phyloP scores from a whole-genome alignment of 2,888 invertebrate species.

The Anthophora plumipes region DNA sequence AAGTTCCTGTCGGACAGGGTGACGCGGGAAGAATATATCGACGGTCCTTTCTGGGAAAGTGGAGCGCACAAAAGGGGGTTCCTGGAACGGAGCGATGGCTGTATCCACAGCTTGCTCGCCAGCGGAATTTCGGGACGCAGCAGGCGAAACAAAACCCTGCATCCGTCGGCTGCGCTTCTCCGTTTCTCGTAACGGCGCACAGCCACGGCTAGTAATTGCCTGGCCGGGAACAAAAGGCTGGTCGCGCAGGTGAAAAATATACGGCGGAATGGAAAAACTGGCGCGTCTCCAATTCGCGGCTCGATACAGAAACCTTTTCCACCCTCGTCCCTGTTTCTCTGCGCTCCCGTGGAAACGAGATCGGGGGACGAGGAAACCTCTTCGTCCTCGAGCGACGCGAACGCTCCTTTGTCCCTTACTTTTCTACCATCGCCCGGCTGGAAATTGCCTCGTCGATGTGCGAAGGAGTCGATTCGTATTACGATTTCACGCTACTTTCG shows the following conservation, averaged over 20 bases:
- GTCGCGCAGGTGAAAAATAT: conserved; percentile 63
- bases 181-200: conserved; percentile 32
- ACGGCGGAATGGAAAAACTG: conserved; percentile 67
- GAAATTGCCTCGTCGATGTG: background rate
- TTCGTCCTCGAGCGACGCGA: conserved; percentile 10
- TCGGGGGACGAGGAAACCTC: too few relatives aligned
- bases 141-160: conserved; percentile 42
- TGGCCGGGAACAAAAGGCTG: conserved; percentile 54
- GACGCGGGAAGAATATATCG: conserved; percentile 42
- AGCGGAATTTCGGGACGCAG: conserved; percentile 41
- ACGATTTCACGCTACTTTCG: background rate
- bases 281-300: conserved; percentile 64
- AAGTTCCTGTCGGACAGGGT: background rate
- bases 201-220: conserved; percentile 52
- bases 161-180: background rate
- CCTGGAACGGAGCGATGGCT: conserved; percentile 5
- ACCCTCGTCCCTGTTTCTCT: background rate
- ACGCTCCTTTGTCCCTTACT: conserved; percentile 14
- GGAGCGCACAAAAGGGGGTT: conserved; percentile 39
- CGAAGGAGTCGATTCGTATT: conserved; percentile 8
- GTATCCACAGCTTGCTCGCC: conserved; percentile 6
- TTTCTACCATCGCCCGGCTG: background rate
- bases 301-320: conserved; percentile 51
- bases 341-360: conserved; percentile 16
- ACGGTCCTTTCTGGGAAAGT: conserved; percentile 25